Conservation (phyloP, 2,113 vertebrate species). For the Cavia porcellus region DNA sequence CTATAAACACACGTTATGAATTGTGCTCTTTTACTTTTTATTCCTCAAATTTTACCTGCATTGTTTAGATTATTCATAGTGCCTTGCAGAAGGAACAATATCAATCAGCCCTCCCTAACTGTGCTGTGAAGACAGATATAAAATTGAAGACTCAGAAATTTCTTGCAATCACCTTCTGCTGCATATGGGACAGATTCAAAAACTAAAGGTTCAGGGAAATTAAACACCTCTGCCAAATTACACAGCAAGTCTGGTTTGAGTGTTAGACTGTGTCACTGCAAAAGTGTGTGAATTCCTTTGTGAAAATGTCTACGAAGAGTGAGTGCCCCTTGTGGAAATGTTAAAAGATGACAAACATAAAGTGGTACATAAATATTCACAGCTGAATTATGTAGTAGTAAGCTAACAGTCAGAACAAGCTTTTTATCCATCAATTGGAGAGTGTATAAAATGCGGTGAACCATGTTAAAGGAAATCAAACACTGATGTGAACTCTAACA, state of each 20-base stretch:
- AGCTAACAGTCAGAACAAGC: background rate
- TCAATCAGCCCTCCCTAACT: background rate
- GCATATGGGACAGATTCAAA: background rate
- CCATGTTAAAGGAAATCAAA: background rate
- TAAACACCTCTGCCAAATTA: background rate
- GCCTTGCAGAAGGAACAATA: background rate
- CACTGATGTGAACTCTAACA: background rate
- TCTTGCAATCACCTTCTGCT: constrained; percentile 9
- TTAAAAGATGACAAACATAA: background rate
- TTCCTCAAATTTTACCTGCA: constrained; percentile 58
- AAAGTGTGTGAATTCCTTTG: background rate
- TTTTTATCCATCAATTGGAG: background rate
- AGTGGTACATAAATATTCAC: background rate
- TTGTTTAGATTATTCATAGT: constrained; percentile 50
- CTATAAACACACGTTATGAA: constrained; percentile 31
- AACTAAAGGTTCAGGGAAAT: background rate
- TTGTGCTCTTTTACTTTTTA: constrained; percentile 48
- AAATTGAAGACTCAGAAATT: background rate
- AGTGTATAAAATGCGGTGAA: background rate
- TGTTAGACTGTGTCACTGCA: background rate
- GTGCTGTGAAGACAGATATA: background rate
- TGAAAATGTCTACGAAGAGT: background rate
- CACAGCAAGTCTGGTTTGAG: background rate
- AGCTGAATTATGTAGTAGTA: background rate
- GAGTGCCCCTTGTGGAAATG: background rate